A percentile compares a stretch with the other conserved stretches of the same genome.
These are phyloP conservation scores for Zonitis immaculata DNA, from an alignment of 2,888 invertebrate species.

Conservation along the genomic window DNA sequence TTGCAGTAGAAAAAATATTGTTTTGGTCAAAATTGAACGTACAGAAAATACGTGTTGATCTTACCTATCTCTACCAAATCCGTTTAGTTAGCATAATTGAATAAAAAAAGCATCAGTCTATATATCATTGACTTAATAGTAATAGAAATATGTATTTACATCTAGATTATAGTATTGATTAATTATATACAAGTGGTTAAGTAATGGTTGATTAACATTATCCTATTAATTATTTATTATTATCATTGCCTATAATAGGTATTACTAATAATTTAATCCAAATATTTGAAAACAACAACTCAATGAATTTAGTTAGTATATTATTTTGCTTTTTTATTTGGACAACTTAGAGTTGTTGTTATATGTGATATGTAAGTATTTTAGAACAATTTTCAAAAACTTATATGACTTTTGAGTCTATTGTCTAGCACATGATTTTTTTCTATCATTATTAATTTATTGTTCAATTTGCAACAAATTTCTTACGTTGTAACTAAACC, in stretches of 20 bases:
- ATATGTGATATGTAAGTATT: conserved; percentile 5
- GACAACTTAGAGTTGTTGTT: too few species aligned
- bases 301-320: conserved; percentile 18
- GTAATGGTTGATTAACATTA: conserved; percentile 2
- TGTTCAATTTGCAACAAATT: conserved; percentile 7
- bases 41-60: too few species aligned
- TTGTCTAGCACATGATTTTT: conserved; percentile 31
- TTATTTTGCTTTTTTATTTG: conserved; percentile 10
- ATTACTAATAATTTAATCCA: too few species aligned
- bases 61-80: conserved; percentile 33
- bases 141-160: conserved; percentile 39
- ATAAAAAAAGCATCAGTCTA: conserved; percentile 46
- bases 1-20: too few species aligned
- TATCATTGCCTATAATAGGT: too few species aligned
- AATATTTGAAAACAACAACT: conserved; percentile 1
- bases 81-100: conserved; percentile 34
- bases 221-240: conserved; percentile 1
- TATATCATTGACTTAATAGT: conserved; percentile 34
- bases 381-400: conserved; percentile 15
- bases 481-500: conserved; percentile 11
- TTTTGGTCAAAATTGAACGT: too few species aligned
- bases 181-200: too few species aligned
- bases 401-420: conserved; percentile 18
- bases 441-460: background rate
- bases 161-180: conserved; percentile 21